A percentile compares a stretch with the other conserved stretches of the same genome.
Conservation (phyloP, 1,140 invertebrate genomes). For the Drosophila serrata region DNA sequence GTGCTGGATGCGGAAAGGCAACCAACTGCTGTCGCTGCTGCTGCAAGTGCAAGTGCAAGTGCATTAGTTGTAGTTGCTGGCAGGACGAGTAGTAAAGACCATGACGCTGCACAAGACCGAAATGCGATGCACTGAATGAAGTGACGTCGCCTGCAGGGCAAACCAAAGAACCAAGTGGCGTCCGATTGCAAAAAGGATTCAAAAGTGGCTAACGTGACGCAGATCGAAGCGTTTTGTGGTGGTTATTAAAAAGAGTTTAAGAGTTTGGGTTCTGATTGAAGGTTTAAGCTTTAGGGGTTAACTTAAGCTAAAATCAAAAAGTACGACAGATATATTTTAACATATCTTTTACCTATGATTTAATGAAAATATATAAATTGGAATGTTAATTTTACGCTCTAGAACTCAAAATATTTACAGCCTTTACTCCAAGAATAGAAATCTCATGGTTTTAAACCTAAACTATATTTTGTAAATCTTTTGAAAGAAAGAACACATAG, state of each 20-base stretch:
- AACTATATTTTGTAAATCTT: too few relatives aligned
- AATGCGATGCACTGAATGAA: conserved; percentile 70
- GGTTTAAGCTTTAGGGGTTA: neutral
- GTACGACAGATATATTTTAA: too few relatives aligned
- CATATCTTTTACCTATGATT: neutral
- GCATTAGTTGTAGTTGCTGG: conserved; percentile 52
- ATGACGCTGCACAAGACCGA: conserved; percentile 64
- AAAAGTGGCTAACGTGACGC: conserved; percentile 35
- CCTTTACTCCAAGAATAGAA: too few relatives aligned
- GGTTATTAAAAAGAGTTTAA: conserved; percentile 24
- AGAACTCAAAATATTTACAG: too few relatives aligned
- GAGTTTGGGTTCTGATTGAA: neutral
- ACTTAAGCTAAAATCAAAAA: too few relatives aligned
- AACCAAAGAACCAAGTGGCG: conserved; percentile 9
- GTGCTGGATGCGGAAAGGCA: conserved; percentile 62
- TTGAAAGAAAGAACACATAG: too few relatives aligned
- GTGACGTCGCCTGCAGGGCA: conserved; percentile 56
- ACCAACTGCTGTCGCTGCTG: conserved; percentile 35
- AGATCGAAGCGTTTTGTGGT: conserved; percentile 2
- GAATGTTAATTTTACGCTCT: too few relatives aligned
- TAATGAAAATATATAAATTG: too few relatives aligned
- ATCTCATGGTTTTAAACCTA: too few relatives aligned
- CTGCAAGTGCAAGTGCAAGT: conserved; percentile 59
- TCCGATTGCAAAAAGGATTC: conserved; percentile 3
- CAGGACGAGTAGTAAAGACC: conserved; percentile 65